Percentiles rank a stretch among this genome's conserved stretches.
phyloP scores from a whole-genome alignment of 2,888 invertebrate genomes.

The Lutraria lutraria region DNA sequence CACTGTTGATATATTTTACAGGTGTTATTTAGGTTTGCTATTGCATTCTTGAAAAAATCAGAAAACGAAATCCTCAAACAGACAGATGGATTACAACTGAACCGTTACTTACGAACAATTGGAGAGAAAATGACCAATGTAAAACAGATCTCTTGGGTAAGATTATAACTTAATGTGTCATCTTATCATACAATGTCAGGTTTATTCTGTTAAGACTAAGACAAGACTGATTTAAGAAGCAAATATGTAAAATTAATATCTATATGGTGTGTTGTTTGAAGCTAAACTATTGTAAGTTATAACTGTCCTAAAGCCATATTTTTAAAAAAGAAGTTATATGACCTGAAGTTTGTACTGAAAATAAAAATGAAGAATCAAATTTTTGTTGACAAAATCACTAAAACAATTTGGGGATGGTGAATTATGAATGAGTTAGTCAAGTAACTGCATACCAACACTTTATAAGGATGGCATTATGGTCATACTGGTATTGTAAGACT shows the following conservation, averaged over 20 bases:
- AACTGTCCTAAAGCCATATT: not conserved
- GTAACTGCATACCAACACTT: too few relatives aligned
- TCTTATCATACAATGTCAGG: not conserved
- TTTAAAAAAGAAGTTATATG: not conserved
- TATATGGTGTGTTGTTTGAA: not conserved
- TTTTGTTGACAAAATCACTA: not conserved
- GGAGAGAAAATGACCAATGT: slow-evolving; percentile 84
- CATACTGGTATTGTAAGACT: too few relatives aligned
- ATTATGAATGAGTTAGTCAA: too few relatives aligned
- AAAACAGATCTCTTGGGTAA: slow-evolving; percentile 75
- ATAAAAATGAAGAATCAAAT: not conserved
- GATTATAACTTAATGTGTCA: slow-evolving; percentile 16
- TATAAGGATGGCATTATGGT: too few relatives aligned
- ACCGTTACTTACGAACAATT: slow-evolving; percentile 82
- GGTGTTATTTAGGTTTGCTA: slow-evolving; percentile 86
- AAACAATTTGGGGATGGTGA: not conserved
- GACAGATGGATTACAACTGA: slow-evolving; percentile 72
- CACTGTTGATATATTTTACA: slow-evolving; percentile 61
- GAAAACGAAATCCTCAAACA: slow-evolving; percentile 82
- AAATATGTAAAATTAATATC: not conserved
- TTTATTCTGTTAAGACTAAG: not conserved
- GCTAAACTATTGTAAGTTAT: not conserved
- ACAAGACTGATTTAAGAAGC: not conserved
- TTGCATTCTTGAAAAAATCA: slow-evolving; percentile 85
- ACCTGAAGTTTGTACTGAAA: not conserved